Conservation (phyloP, 2,797 vertebrate species). For the Oreochromis grahami region DNA sequence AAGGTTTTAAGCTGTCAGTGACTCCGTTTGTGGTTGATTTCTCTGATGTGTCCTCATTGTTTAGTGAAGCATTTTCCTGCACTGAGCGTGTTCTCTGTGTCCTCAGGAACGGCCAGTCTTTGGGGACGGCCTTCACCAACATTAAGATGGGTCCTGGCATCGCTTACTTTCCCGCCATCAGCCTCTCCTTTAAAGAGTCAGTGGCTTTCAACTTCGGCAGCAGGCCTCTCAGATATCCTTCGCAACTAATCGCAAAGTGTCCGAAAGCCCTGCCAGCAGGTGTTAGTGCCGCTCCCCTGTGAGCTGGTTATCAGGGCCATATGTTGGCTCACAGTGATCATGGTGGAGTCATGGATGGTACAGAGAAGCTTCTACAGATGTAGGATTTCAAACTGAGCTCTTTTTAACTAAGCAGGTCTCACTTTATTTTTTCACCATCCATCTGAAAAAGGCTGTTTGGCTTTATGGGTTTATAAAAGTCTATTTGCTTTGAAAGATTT, state of each 20-base stretch:
- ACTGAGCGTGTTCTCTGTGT: neutral
- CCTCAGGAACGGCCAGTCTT: slow-evolving; percentile 88
- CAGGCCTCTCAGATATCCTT: slow-evolving; percentile 96
- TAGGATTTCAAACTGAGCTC: neutral
- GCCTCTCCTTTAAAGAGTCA: slow-evolving; percentile 96
- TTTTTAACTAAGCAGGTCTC: neutral
- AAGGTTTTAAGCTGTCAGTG: neutral
- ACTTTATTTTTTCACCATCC: neutral
- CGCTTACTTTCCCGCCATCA: slow-evolving; percentile 97
- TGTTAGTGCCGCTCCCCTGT: neutral
- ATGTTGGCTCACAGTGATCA: neutral
- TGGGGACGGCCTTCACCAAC: slow-evolving; percentile 90
- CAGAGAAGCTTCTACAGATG: neutral
- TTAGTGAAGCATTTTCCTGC: neutral
- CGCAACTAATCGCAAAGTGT: neutral
- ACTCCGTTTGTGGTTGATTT: neutral
- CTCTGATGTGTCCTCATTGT: neutral
- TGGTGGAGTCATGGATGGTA: neutral
- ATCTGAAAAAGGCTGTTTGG: neutral
- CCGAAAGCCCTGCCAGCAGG: neutral
- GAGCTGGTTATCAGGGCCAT: neutral
- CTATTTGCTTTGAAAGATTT: neutral
- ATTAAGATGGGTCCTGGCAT: slow-evolving; percentile 89
- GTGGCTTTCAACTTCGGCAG: slow-evolving; percentile 99
- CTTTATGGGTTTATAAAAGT: neutral